A percentile compares a stretch with the other conserved stretches of the same genome.
Conservation (phyloP, 2,113 vertebrate genomes). For the Anoplopoma fimbria region DNA sequence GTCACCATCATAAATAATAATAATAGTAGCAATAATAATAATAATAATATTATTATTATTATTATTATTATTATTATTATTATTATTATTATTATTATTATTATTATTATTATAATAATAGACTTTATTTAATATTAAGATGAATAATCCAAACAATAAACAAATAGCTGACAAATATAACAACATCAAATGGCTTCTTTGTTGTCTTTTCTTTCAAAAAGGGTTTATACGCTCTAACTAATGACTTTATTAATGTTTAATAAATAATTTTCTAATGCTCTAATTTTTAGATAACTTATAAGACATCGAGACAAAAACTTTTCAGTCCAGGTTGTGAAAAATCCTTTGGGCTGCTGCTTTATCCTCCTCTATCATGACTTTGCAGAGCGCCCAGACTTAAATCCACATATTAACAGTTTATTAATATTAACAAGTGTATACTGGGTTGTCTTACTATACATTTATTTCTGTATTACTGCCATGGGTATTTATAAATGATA, state of each 20-base stretch:
- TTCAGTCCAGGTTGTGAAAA: no score
- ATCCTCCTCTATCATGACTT: background rate
- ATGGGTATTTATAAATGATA: background rate
- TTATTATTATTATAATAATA: no score
- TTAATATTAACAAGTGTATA: background rate
- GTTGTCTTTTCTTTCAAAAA: background rate
- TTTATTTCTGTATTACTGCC: background rate
- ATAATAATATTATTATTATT: background rate
- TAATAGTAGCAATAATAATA: background rate
- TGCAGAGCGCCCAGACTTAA: background rate
- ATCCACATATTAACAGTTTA: background rate
- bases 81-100: no score
- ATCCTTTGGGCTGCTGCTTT: background rate
- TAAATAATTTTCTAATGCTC: background rate
- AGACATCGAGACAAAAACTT: background rate
- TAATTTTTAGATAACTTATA: background rate
- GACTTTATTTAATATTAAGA: no score
- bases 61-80: no score
- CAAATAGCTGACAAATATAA: background rate
- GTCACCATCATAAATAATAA: background rate
- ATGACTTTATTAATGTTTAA: background rate
- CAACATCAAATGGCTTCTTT: background rate
- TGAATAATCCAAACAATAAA: background rate
- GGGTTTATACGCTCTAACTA: background rate
- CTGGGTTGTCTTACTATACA: background rate